Evolutionary conservation across 2,888 invertebrate species (phyloP).

Genomic region (Rosalia funebris): DNA sequence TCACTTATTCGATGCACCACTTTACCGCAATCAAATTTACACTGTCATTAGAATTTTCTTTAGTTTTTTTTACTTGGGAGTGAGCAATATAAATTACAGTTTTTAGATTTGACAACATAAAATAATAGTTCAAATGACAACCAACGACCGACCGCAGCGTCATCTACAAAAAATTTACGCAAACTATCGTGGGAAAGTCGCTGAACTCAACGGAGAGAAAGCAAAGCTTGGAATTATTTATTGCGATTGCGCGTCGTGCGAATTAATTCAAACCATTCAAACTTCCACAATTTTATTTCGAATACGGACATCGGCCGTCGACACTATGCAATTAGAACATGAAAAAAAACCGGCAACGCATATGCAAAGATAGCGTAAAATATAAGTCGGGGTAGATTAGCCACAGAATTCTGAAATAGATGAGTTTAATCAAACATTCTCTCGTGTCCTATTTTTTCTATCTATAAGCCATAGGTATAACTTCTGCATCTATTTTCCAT

Average conservation of each 20-base stretch:
- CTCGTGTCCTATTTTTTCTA: too few relatives aligned
- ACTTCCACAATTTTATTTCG: too few relatives aligned
- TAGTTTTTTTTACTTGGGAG: constrained; percentile 31
- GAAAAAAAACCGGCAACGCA: too few relatives aligned
- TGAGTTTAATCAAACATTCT: too few relatives aligned
- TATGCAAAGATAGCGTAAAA: too few relatives aligned
- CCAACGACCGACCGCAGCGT: constrained; percentile 45
- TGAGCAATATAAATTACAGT: constrained; percentile 59
- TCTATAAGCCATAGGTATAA: too few relatives aligned
- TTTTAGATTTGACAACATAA: constrained; percentile 62
- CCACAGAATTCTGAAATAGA: too few relatives aligned
- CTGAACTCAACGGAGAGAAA: constrained; percentile 22
- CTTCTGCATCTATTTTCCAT: too few relatives aligned
- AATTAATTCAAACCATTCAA: too few relatives aligned
- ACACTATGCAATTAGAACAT: too few relatives aligned
- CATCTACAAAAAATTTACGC: constrained; percentile 47
- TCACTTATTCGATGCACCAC: constrained; percentile 4
- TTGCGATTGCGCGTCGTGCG: constrained; percentile 18
- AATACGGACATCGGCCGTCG: too few relatives aligned
- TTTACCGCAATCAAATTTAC: constrained; percentile 6
- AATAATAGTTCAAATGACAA: constrained; percentile 61
- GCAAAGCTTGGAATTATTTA: constrained; percentile 17
- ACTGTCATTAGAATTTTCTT: constrained; percentile 20
- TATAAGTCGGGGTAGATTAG: too few relatives aligned
- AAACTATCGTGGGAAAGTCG: constrained; percentile 21